phyloP scores from a whole-genome alignment of 2,888 invertebrate species.

The Drosophila anomelani region DNA sequence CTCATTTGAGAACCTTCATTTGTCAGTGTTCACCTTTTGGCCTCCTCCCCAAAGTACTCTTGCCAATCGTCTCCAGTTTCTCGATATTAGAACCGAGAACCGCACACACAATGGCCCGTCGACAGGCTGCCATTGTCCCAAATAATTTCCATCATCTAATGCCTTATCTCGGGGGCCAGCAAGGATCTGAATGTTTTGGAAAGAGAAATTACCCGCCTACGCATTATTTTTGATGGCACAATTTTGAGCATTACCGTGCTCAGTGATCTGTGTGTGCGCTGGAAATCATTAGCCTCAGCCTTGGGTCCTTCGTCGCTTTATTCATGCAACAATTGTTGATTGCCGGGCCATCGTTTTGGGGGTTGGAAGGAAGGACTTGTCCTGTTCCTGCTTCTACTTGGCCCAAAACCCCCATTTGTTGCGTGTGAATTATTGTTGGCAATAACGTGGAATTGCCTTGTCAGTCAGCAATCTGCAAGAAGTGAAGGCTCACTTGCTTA shows the following conservation, averaged over 20 bases:
- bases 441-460: slow-evolving; percentile 68
- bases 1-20: slow-evolving; percentile 29
- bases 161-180: slow-evolving; percentile 39
- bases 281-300: slow-evolving; percentile 69
- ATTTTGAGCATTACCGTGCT: slow-evolving; percentile 64
- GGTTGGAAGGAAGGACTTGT: background rate
- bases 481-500: slow-evolving; percentile 37
- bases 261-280: slow-evolving; percentile 73
- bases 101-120: slow-evolving; percentile 34
- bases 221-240: slow-evolving; percentile 77
- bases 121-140: slow-evolving; percentile 43
- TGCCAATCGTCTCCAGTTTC: background rate
- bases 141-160: slow-evolving; percentile 54
- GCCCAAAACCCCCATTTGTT: slow-evolving; percentile 26
- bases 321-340: slow-evolving; percentile 79
- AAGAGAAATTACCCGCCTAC: slow-evolving; percentile 34
- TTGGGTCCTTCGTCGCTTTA: slow-evolving; percentile 40
- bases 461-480: slow-evolving; percentile 62
- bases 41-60: background rate
- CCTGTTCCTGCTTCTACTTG: background rate
- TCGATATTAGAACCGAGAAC: slow-evolving; percentile 2
- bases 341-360: slow-evolving; percentile 41
- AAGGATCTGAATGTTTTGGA: slow-evolving; percentile 5
- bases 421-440: slow-evolving; percentile 71
- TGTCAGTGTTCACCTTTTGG: slow-evolving; percentile 41